Evolutionary conservation across 30 jellyfish, hydroid and myxozoan genomes (phyloP).

Genomic region (Hydractinia symbiolongicarpus): DNA sequence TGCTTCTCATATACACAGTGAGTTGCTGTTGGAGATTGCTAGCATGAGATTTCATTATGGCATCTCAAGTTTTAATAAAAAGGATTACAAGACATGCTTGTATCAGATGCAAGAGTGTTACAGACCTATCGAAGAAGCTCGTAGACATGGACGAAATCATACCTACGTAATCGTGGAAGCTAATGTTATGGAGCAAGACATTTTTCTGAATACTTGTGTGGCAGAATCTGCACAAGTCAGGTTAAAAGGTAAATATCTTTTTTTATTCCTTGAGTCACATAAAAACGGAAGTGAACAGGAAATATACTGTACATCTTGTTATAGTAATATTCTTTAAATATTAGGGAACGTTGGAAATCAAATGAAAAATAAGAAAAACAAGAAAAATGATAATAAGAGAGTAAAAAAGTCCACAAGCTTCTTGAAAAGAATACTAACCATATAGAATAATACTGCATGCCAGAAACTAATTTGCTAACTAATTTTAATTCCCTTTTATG

Average conservation of each 20-base stretch:
- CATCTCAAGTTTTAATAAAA: constrained; percentile 1
- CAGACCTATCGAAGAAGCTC: constrained; percentile 53
- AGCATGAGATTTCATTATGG: constrained; percentile 22
- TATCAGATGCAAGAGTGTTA: constrained; percentile 29
- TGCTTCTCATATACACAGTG: constrained; percentile 17
- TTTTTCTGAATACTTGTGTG: constrained; percentile 20
- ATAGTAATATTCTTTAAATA: no score
- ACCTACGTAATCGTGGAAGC: constrained; percentile 6
- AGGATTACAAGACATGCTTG: constrained; percentile 38
- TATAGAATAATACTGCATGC: no score
- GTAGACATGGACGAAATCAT: constrained; percentile 16
- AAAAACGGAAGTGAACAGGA: no score
- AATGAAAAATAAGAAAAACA: no score
- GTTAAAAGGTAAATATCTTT: background rate
- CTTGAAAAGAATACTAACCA: no score
- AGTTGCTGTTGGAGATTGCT: constrained; percentile 10
- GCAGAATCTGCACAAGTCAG: constrained; percentile 34
- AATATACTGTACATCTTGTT: no score
- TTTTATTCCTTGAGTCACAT: background rate
- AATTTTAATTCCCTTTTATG: no score
- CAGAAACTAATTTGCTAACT: no score
- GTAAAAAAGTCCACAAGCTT: no score
- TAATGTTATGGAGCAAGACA: constrained; percentile 16
- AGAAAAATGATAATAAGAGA: no score
- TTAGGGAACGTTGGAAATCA: no score